Conservation (phyloP, 2,113 vertebrate genomes). For the Cynocephalus volans region DNA sequence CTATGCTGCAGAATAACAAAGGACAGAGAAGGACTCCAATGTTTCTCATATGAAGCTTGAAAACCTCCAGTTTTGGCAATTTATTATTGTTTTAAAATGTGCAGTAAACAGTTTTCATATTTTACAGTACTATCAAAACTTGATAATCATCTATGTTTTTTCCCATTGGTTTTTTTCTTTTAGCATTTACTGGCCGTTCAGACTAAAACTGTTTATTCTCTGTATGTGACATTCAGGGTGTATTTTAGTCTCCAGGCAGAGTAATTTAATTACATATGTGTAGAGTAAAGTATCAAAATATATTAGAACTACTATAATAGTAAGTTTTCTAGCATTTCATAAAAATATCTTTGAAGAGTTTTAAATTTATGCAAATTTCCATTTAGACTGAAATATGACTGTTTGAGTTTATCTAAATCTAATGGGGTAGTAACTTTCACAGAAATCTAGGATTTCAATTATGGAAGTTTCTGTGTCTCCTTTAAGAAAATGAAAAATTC, state of each 20-base stretch:
- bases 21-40: not conserved
- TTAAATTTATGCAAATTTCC: constrained; percentile 81
- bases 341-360: constrained; percentile 85
- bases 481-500: constrained; percentile 64
- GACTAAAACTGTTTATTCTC: constrained; percentile 40
- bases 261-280: constrained; percentile 78
- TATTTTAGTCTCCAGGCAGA: constrained; percentile 71
- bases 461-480: constrained; percentile 50
- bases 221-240: constrained; percentile 1
- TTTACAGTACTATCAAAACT: constrained; percentile 58
- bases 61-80: constrained; percentile 57
- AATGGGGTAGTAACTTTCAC: not conserved
- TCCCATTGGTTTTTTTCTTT: constrained; percentile 53
- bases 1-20: not conserved
- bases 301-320: constrained; percentile 68
- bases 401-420: constrained; percentile 70
- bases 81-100: constrained; percentile 60
- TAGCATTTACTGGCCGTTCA: constrained; percentile 40
- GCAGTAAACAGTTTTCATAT: constrained; percentile 16
- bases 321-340: constrained; percentile 82
- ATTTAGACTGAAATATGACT: constrained; percentile 80
- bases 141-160: constrained; percentile 49
- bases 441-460: constrained; percentile 66
- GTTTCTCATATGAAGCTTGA: constrained; percentile 50
- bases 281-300: constrained; percentile 70